phyloP scores from a whole-genome alignment of 2,113 vertebrate species.

The Leptocoma aspasia region DNA sequence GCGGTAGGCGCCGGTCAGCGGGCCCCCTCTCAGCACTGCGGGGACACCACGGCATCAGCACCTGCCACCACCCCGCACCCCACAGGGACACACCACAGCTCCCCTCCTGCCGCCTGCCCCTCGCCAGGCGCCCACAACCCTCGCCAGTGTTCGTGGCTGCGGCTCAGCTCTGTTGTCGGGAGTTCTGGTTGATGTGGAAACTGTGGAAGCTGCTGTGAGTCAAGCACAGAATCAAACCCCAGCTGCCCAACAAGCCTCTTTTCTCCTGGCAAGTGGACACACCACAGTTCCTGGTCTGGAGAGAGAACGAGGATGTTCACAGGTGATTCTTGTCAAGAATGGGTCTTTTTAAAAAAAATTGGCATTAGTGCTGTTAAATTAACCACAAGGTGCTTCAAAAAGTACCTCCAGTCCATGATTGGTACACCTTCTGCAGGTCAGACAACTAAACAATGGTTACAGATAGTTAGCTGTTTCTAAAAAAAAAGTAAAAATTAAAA shows the following conservation, averaged over 20 bases:
- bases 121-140: too few species aligned
- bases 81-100: rapidly evolving
- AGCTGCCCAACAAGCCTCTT: background rate
- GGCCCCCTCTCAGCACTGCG: conserved; percentile 86
- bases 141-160: background rate
- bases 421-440: background rate
- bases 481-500: background rate
- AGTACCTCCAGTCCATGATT: background rate
- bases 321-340: background rate
- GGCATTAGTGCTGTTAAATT: background rate
- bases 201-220: background rate
- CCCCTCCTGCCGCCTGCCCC: background rate
- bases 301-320: background rate
- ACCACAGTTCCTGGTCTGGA: background rate
- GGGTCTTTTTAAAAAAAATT: background rate
- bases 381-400: background rate
- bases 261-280: background rate
- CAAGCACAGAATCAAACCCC: background rate
- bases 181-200: background rate
- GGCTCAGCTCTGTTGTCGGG: background rate
- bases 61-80: rapidly evolving
- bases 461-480: background rate
- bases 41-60: conserved; percentile 24
- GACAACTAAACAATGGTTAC: background rate
- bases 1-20: conserved; percentile 82